Conservation (phyloP, 37 sponge, comb jelly and placozoan genomes). For the Haliclona indistincta region DNA sequence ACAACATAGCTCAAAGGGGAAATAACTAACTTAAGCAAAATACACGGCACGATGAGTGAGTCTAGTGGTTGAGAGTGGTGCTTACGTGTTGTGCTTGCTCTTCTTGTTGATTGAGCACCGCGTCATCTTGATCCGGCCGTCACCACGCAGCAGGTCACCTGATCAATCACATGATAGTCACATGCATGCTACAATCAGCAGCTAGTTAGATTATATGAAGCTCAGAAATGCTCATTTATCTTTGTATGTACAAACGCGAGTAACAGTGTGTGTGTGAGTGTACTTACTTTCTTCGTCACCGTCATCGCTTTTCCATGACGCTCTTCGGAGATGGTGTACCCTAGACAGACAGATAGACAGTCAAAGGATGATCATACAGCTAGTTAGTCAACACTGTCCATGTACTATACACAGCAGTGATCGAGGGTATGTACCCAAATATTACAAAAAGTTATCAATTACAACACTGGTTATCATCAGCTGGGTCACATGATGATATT, state of each 20-base stretch:
- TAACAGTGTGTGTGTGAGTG: slow-evolving; percentile 23
- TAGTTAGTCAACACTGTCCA: neutral
- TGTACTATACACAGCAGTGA: neutral
- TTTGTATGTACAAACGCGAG: slow-evolving; percentile 28
- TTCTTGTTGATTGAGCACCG: slow-evolving; percentile 46
- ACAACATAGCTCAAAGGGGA: no score
- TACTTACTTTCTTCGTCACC: neutral
- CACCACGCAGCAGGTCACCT: slow-evolving; percentile 4
- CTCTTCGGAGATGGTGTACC: neutral
- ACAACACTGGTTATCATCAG: no score
- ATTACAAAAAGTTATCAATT: no score
- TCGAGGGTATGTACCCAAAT: no score
- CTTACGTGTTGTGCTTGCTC: slow-evolving; percentile 55
- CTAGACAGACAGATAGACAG: neutral
- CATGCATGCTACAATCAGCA: neutral
- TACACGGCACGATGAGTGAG: neutral
- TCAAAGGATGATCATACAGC: neutral
- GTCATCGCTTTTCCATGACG: neutral
- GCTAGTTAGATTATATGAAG: neutral
- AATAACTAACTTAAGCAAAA: no score
- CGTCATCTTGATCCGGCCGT: slow-evolving; percentile 13
- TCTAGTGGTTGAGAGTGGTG: neutral
- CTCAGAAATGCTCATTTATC: neutral
- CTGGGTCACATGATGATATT: no score
- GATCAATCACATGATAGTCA: neutral